Percentiles rank a stretch among this genome's conserved stretches.
Conservation (phyloP, 2,113 vertebrate genomes). For the Galeopterus variegatus region DNA sequence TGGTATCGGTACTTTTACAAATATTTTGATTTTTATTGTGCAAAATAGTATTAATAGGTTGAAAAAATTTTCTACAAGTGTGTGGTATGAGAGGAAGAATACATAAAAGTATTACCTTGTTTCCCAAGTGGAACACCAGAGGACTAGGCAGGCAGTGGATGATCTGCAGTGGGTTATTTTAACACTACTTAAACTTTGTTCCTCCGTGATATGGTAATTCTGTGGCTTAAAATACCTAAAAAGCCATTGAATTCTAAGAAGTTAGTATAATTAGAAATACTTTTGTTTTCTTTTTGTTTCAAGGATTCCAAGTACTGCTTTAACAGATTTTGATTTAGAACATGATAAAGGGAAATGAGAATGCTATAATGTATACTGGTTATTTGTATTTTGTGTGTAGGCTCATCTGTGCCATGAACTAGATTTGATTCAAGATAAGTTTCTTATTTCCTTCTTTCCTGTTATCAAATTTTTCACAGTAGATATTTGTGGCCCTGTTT, state of each 20-base stretch:
- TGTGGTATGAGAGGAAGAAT: neutral
- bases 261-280: neutral
- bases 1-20: neutral
- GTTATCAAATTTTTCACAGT: neutral
- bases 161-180: neutral
- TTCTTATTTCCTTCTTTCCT: neutral
- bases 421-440: neutral
- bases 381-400: neutral
- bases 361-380: neutral
- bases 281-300: neutral
- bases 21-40: neutral
- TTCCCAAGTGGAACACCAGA: neutral
- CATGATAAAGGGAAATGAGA: neutral
- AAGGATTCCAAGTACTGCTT: conserved; percentile 26
- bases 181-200: conserved; percentile 14
- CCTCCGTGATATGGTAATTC: conserved; percentile 2
- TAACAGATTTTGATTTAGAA: neutral
- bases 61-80: neutral
- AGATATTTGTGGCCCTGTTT: neutral
- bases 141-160: too few relatives aligned
- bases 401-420: neutral
- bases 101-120: conserved; percentile 15
- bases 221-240: neutral
- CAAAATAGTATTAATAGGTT: neutral
- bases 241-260: conserved; percentile 12